Conservation (phyloP, 2,797 vertebrate genomes). For the Gobionotothen gibberifrons region DNA sequence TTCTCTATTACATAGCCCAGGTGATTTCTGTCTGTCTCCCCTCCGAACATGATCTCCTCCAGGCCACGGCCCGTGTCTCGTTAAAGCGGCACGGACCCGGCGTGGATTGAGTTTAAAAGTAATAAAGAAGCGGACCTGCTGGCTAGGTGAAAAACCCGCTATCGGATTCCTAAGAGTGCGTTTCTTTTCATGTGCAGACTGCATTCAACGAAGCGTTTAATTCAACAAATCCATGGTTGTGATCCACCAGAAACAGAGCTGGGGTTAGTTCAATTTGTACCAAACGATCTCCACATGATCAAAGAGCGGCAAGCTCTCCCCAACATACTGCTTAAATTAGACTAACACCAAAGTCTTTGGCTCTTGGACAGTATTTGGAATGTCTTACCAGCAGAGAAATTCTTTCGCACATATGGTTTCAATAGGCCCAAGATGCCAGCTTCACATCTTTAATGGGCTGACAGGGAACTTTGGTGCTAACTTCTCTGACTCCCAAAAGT, state of each 20-base stretch:
- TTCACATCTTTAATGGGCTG: slow-evolving; percentile 99
- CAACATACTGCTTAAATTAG: slow-evolving; percentile 99
- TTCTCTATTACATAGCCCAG: slow-evolving; percentile 95
- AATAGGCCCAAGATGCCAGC: slow-evolving; percentile 96
- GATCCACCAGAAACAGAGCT: slow-evolving; percentile 97
- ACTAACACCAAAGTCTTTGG: slow-evolving; percentile 99
- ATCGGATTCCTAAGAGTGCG: slow-evolving; percentile 93
- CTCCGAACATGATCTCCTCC: slow-evolving; percentile 91
- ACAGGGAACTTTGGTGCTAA: slow-evolving; percentile 96
- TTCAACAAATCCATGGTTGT: slow-evolving; percentile 99
- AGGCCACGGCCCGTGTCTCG: slow-evolving; percentile 89
- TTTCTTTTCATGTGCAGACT: slow-evolving; percentile 98
- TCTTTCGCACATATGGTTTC: slow-evolving; percentile 99
- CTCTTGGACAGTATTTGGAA: slow-evolving; percentile 99
- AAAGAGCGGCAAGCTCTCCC: slow-evolving; percentile 95
- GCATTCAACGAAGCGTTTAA: slow-evolving; percentile 99
- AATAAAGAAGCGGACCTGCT: slow-evolving; percentile 96
- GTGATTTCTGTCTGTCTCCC: slow-evolving; percentile 89
- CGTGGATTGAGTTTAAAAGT: slow-evolving; percentile 98
- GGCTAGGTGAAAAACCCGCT: slow-evolving; percentile 96
- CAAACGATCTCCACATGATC: slow-evolving; percentile 99
- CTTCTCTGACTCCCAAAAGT: slow-evolving; percentile 94
- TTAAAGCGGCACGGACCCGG: slow-evolving; percentile 88
- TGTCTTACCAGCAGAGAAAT: slow-evolving; percentile 99
- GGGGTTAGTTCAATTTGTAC: slow-evolving; percentile 99